These are phyloP conservation scores for Spinus pinus DNA, from an alignment of 2,797 vertebrate genomes.

Conservation along the genomic window DNA sequence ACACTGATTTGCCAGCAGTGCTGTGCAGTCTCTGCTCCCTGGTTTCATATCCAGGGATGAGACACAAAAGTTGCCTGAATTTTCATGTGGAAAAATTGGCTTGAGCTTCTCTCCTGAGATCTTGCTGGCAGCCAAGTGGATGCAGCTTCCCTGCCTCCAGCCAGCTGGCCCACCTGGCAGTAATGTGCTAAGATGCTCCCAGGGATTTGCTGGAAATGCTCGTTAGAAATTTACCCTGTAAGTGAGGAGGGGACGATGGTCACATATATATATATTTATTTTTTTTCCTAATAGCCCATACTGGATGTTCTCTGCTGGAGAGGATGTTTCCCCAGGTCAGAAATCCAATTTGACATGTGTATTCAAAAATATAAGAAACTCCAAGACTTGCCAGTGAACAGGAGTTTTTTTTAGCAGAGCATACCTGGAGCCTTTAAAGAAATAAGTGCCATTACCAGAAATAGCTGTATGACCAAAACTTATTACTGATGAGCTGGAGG, in stretches of 20 bases:
- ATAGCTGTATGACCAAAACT: not conserved
- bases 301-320: not conserved
- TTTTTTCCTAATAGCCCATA: not conserved
- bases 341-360: not conserved
- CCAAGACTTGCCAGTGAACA: not conserved
- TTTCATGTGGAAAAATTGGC: slow-evolving; percentile 4
- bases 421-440: not conserved
- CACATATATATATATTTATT: no score
- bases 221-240: not conserved
- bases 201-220: not conserved
- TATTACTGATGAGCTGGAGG: not conserved
- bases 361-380: not conserved
- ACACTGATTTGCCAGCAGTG: not conserved
- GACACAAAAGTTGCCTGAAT: not conserved
- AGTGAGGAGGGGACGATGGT: not conserved
- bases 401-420: not conserved
- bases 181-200: not conserved
- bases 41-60: not conserved
- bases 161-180: not conserved
- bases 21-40: not conserved
- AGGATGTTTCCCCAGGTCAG: not conserved
- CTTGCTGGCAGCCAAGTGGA: not conserved
- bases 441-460: not conserved
- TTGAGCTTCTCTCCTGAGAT: not conserved
- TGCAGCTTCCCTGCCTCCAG: not conserved